Base-by-base conservation (phyloP, 2,888 invertebrate species). In the Dioctria rufipes region DNA sequence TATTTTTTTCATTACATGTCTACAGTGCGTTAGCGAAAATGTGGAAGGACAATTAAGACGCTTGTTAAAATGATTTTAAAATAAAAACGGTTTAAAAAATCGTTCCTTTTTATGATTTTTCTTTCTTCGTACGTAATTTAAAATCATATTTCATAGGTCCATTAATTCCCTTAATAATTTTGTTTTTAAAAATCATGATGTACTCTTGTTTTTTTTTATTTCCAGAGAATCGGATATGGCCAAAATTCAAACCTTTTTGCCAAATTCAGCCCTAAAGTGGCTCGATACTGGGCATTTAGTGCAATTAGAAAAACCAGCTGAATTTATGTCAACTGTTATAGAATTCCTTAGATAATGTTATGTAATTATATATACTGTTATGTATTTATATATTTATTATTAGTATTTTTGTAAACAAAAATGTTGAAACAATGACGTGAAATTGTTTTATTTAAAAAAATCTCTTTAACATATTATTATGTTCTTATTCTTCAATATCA, bases 201-300 rank as follows among this genome's bases (percentile, higher is more conserved):
- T 25, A 25, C 25, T 25, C 25, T 25, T 25, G 25, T 25, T 25
- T 40, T 73, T 13, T 39, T 73, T 54, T n/a, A 43, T 60, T 60
- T 40, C 40, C 83, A 92, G 90, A 82, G 88, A 89, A 82, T 86
- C 88, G 6, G 92, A 93, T 86, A 91, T 92, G 85, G 88, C 89
- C 0, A 85, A 88, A 78, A 94, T 96, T 61, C 88, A 90, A 84
- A 87, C 91, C 82, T 85, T 93, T 4, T 96, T 96, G 86, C 94
- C 95, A 0, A 89, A 89, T 3, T 92, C 94, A 1, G 83, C 84
- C 43, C 80, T 88, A 3, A 83, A 86, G 83, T 89, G 87, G 87
- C 88, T 84, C 71, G 95, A 94, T 54, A 95, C 98, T 4, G 96
- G 97, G 0, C 98, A 99, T 88, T 96, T 97, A 95, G 93, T 98